Conservation (phyloP, 2,113 vertebrate species). For the Perca fluviatilis region DNA sequence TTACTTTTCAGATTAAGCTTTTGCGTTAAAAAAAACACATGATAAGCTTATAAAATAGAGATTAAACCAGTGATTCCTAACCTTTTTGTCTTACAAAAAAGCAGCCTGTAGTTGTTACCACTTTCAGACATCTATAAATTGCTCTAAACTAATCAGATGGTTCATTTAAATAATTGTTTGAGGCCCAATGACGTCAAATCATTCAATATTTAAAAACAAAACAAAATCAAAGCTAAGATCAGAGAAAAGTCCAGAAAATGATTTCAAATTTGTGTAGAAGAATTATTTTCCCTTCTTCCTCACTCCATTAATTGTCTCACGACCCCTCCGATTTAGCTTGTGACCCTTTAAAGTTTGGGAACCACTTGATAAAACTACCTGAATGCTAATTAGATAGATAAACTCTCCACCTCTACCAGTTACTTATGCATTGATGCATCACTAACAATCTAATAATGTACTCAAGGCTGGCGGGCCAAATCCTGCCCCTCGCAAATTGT, state of each 20-base stretch:
- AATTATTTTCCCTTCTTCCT: neutral
- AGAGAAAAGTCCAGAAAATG: neutral
- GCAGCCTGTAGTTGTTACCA: neutral
- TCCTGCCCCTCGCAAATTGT: no score
- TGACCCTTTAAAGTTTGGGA: neutral
- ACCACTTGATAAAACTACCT: neutral
- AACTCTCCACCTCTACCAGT: neutral
- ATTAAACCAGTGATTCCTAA: neutral
- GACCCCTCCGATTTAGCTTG: neutral
- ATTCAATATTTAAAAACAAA: neutral
- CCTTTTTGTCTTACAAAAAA: neutral
- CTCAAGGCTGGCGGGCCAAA: no score
- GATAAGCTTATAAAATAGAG: neutral
- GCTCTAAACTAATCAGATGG: neutral
- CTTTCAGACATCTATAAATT: neutral
- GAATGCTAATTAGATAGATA: neutral
- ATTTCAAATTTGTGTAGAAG: neutral
- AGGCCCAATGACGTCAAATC: neutral
- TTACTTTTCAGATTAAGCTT: constrained; percentile 1
- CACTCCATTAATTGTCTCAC: neutral
- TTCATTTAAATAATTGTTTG: neutral
- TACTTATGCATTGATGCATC: neutral
- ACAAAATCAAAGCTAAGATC: neutral
- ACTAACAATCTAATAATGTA: neutral
- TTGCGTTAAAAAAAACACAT: neutral